These are phyloP conservation scores for Odontothrips loti DNA, from an alignment of 2,888 invertebrate genomes.

Conservation along the genomic window DNA sequence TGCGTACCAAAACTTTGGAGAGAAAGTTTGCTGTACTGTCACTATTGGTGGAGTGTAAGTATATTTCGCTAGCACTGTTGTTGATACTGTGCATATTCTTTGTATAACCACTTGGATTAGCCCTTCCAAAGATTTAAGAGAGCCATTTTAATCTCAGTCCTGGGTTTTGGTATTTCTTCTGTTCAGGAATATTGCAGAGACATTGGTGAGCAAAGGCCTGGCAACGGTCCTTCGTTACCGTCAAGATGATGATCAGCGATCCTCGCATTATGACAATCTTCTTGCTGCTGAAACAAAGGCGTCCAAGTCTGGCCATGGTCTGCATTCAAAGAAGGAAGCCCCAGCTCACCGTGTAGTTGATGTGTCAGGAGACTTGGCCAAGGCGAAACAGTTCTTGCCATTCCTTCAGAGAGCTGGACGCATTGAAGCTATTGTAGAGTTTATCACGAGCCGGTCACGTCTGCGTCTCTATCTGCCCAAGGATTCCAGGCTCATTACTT, in stretches of 20 bases:
- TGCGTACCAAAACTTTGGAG: slow-evolving; percentile 86
- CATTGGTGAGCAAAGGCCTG: slow-evolving; percentile 84
- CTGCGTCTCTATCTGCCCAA: slow-evolving; percentile 89
- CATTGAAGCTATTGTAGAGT: slow-evolving; percentile 91
- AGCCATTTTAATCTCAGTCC: no score
- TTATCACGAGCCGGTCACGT: slow-evolving; percentile 93
- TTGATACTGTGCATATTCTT: slow-evolving; percentile 25
- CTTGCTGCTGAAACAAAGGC: slow-evolving; percentile 92
- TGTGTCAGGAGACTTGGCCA: slow-evolving; percentile 71
- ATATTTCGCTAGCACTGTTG: slow-evolving; percentile 24
- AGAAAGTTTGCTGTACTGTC: slow-evolving; percentile 93
- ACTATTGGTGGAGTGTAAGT: slow-evolving; percentile 71
- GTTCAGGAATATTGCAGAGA: slow-evolving; percentile 85
- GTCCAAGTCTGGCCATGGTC: slow-evolving; percentile 73
- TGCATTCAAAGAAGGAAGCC: slow-evolving; percentile 84
- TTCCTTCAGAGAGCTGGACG: slow-evolving; percentile 87
- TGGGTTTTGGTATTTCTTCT: background rate
- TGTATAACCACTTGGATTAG: background rate
- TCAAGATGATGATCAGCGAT: slow-evolving; percentile 93
- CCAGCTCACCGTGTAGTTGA: slow-evolving; percentile 80
- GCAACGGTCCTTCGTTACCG: slow-evolving; percentile 91
- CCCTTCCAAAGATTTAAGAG: no score
- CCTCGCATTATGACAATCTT: slow-evolving; percentile 87
- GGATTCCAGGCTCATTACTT: slow-evolving; percentile 90
- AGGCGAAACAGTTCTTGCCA: slow-evolving; percentile 88